These are phyloP conservation scores for Caprella mutica DNA, from an alignment of 2,888 invertebrate species.

Conservation along the genomic window DNA sequence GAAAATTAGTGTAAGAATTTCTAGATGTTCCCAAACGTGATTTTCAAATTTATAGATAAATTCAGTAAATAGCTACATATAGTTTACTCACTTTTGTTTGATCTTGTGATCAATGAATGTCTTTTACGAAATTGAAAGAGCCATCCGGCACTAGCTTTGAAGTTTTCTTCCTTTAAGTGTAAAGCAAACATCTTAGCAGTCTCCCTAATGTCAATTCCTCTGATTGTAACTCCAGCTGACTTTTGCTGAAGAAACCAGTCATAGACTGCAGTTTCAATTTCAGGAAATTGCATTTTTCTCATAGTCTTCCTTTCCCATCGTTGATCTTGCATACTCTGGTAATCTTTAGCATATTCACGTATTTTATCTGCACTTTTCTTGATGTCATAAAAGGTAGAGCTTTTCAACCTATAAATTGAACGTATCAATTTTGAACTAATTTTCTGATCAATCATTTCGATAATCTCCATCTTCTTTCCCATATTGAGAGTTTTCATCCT, in stretches of 20 bases:
- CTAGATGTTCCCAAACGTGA: no score
- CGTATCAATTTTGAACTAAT: no score
- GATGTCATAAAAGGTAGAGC: neutral
- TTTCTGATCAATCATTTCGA: no score
- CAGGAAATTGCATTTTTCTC: neutral
- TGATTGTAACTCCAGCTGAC: neutral
- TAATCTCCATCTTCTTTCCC: no score
- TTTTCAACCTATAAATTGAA: neutral
- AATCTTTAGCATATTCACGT: neutral
- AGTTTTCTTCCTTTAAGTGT: neutral
- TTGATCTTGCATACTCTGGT: neutral
- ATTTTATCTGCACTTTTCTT: conserved; percentile 2
- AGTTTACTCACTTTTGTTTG: no score
- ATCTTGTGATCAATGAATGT: neutral
- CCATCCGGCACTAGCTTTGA: neutral
- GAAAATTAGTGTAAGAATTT: no score
- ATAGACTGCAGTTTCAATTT: neutral
- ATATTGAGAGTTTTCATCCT: no score
- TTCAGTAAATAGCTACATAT: no score
- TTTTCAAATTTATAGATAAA: no score
- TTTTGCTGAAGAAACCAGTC: conserved; percentile 1
- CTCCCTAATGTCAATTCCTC: conserved; percentile 1
- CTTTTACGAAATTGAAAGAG: neutral
- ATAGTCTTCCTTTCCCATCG: neutral
- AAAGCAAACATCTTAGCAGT: neutral